Conservation (phyloP, 2,888 invertebrate genomes). For the Eristalis tenax region DNA sequence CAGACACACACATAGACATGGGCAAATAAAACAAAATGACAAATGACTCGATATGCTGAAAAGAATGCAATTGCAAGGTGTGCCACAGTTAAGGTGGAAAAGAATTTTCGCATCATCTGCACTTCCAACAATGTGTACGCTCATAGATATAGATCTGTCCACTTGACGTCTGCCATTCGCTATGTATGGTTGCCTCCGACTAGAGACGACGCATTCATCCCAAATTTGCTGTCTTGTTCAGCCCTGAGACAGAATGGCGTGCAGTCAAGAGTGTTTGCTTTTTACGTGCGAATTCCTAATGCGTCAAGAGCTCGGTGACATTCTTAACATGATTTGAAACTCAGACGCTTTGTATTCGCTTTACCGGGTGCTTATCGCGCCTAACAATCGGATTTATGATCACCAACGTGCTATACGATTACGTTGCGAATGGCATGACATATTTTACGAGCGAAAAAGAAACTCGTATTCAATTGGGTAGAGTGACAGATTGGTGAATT, state of each 20-base stretch:
- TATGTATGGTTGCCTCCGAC: not conserved
- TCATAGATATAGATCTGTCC: slow-evolving; percentile 22
- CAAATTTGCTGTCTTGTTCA: slow-evolving; percentile 38
- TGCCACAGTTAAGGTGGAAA: slow-evolving; percentile 53
- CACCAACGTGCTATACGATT: slow-evolving; percentile 25
- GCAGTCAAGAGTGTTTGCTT: slow-evolving; percentile 40
- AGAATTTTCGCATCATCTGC: slow-evolving; percentile 54
- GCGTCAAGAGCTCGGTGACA: slow-evolving; percentile 64
- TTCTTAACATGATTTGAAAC: slow-evolving; percentile 69
- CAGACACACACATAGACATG: not conserved
- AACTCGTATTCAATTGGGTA: slow-evolving; percentile 33
- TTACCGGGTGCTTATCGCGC: slow-evolving; percentile 57
- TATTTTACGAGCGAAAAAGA: slow-evolving; percentile 17
- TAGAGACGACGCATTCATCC: slow-evolving; percentile 15
- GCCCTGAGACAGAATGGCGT: slow-evolving; percentile 33
- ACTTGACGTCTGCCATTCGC: slow-evolving; percentile 41
- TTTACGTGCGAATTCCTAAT: slow-evolving; percentile 67
- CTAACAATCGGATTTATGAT: slow-evolving; percentile 64
- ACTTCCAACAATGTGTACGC: slow-evolving; percentile 33
- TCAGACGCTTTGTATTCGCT: slow-evolving; percentile 51
- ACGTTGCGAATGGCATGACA: slow-evolving; percentile 22
- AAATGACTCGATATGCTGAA: slow-evolving; percentile 57
- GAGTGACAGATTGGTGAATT: slow-evolving; percentile 69
- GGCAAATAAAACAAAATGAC: slow-evolving; percentile 42
- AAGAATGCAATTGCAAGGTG: slow-evolving; percentile 64